Conservation (phyloP, 2,888 invertebrate genomes). For the Allygus modestus region DNA sequence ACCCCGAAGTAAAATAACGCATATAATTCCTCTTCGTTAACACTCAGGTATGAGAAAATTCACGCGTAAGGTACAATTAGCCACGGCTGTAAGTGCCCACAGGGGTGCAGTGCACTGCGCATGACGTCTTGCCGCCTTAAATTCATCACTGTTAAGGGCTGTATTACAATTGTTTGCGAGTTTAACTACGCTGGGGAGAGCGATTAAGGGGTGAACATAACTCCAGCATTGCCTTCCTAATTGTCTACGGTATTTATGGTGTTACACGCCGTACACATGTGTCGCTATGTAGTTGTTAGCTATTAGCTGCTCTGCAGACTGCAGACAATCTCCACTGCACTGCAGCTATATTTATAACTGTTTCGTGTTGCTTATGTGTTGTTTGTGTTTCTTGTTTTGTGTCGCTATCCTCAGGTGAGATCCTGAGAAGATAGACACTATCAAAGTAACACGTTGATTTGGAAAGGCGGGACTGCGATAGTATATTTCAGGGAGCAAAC, state of each 20-base stretch:
- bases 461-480: no score
- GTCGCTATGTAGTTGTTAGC: constrained; percentile 11
- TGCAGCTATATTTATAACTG: no score
- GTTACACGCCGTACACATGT: constrained; percentile 25
- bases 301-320: background rate
- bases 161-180: constrained; percentile 43
- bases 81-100: constrained; percentile 17
- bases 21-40: constrained; percentile 1
- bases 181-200: constrained; percentile 40
- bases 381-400: no score
- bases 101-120: background rate
- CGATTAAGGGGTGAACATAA: constrained; percentile 48
- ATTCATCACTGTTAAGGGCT: constrained; percentile 44
- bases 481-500: no score
- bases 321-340: constrained; percentile 16
- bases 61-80: constrained; percentile 5
- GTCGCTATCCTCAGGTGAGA: no score
- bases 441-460: no score
- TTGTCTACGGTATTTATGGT: constrained; percentile 36
- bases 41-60: background rate
- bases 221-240: constrained; percentile 38
- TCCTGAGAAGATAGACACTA: no score
- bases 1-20: background rate
- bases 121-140: constrained; percentile 9
- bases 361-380: no score